Conservation (phyloP, 2,888 invertebrate genomes). For the Koerneria pararmatus region DNA sequence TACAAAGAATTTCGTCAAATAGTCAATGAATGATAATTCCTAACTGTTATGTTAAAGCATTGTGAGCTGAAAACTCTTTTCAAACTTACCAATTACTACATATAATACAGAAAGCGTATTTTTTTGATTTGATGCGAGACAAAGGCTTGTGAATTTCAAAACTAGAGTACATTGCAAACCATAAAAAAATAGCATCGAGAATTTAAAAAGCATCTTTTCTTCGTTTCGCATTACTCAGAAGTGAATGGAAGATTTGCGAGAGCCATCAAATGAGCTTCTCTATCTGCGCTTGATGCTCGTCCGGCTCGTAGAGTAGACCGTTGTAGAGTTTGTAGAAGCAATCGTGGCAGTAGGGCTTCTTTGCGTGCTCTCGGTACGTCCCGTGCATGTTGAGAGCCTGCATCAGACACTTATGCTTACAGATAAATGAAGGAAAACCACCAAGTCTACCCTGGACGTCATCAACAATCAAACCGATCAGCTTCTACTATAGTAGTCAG, state of each 20-base stretch:
- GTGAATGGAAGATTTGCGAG: neutral
- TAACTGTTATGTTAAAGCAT: too few species aligned
- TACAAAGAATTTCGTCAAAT: too few species aligned
- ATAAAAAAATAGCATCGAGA: constrained; percentile 4
- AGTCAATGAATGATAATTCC: too few species aligned
- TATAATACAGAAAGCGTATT: too few species aligned
- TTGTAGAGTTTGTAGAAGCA: constrained; percentile 89
- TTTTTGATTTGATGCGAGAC: too few species aligned
- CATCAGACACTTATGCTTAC: neutral
- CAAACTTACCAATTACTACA: too few species aligned
- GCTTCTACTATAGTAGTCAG: too few species aligned
- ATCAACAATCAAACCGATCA: too few species aligned
- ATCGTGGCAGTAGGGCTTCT: constrained; percentile 94
- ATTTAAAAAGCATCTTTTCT: neutral
- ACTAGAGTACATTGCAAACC: constrained; percentile 6
- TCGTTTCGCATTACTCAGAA: neutral
- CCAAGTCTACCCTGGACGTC: too few species aligned
- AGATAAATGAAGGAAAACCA: too few species aligned
- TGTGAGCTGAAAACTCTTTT: too few species aligned
- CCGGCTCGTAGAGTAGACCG: constrained; percentile 53
- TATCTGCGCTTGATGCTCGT: constrained; percentile 48
- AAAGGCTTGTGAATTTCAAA: too few species aligned
- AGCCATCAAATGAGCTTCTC: constrained; percentile 49
- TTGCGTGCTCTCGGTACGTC: constrained; percentile 76
- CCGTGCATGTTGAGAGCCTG: constrained; percentile 57